These are phyloP conservation scores for Malthinus flaveolus DNA, from an alignment of 2,888 invertebrate species.

Conservation along the genomic window DNA sequence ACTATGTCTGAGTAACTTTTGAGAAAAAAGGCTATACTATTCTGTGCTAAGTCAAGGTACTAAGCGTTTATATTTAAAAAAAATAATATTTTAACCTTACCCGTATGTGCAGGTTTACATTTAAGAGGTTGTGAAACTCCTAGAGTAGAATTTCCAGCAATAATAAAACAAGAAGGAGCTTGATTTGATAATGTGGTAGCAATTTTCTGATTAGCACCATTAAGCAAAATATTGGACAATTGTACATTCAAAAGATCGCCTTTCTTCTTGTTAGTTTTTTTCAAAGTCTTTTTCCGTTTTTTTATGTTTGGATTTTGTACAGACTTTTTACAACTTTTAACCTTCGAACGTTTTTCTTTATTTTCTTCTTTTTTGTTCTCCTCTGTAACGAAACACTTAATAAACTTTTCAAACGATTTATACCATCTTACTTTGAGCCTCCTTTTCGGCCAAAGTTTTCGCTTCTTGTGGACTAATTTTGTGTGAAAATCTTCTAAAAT, in stretches of 20 bases:
- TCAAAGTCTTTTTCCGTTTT: not conserved
- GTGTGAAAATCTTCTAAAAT: slow-evolving; percentile 42
- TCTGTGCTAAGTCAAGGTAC: no score
- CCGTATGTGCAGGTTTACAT: slow-evolving; percentile 7
- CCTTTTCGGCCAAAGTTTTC: slow-evolving; percentile 43
- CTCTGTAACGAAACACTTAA: not conserved
- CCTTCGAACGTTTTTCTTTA: not conserved
- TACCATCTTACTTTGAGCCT: slow-evolving; percentile 46
- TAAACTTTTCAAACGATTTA: slow-evolving; percentile 2
- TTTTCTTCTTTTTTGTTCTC: slow-evolving; percentile 7
- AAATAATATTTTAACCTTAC: not conserved
- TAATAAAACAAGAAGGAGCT: slow-evolving; percentile 15
- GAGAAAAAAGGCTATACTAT: no score
- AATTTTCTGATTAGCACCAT: not conserved
- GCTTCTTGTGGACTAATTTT: slow-evolving; percentile 46
- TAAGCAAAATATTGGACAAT: slow-evolving; percentile 13
- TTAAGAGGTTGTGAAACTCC: slow-evolving; percentile 1
- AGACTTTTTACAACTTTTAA: not conserved
- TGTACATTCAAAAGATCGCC: slow-evolving; percentile 10
- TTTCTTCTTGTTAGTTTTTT: slow-evolving; percentile 5
- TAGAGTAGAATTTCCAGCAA: slow-evolving; percentile 11
- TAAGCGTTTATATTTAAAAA: not conserved
- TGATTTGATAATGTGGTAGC: slow-evolving; percentile 5
- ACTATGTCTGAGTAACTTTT: no score
- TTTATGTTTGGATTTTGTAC: slow-evolving; percentile 3